These are phyloP conservation scores for Phyto melanocephala DNA, from an alignment of 2,888 invertebrate species.

Conservation along the genomic window DNA sequence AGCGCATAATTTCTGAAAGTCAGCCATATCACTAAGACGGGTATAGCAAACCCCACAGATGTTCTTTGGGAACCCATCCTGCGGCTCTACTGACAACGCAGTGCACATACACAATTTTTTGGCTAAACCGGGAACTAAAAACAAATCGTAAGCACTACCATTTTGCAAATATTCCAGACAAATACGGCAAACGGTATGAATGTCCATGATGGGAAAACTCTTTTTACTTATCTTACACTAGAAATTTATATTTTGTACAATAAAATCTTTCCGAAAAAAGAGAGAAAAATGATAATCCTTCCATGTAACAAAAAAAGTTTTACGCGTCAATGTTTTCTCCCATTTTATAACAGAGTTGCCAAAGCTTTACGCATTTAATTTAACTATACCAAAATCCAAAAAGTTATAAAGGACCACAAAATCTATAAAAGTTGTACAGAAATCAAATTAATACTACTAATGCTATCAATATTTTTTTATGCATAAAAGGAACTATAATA, in stretches of 20 bases:
- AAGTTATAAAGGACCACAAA: no score
- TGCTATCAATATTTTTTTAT: neutral
- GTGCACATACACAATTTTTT: slow-evolving; percentile 75
- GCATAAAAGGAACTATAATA: neutral
- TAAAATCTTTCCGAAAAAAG: slow-evolving; percentile 22
- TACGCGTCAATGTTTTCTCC: slow-evolving; percentile 64
- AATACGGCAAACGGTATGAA: slow-evolving; percentile 75
- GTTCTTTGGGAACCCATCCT: slow-evolving; percentile 75
- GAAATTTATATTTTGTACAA: slow-evolving; percentile 34
- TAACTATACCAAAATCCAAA: no score
- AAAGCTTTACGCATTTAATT: neutral
- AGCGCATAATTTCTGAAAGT: slow-evolving; percentile 74
- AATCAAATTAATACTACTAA: neutral
- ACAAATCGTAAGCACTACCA: slow-evolving; percentile 72
- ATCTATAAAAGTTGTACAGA: neutral
- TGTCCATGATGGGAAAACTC: slow-evolving; percentile 55
- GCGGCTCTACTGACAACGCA: slow-evolving; percentile 73
- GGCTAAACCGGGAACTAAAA: slow-evolving; percentile 72
- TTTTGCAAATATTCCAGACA: slow-evolving; percentile 73
- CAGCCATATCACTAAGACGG: slow-evolving; percentile 74
- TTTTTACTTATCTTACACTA: slow-evolving; percentile 27
- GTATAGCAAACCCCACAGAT: slow-evolving; percentile 73
- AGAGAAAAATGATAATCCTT: slow-evolving; percentile 58
- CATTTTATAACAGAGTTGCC: slow-evolving; percentile 56
- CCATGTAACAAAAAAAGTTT: slow-evolving; percentile 49